These are phyloP conservation scores for Zaprionus lineosus DNA, from an alignment of 2,888 invertebrate genomes.

Conservation along the genomic window DNA sequence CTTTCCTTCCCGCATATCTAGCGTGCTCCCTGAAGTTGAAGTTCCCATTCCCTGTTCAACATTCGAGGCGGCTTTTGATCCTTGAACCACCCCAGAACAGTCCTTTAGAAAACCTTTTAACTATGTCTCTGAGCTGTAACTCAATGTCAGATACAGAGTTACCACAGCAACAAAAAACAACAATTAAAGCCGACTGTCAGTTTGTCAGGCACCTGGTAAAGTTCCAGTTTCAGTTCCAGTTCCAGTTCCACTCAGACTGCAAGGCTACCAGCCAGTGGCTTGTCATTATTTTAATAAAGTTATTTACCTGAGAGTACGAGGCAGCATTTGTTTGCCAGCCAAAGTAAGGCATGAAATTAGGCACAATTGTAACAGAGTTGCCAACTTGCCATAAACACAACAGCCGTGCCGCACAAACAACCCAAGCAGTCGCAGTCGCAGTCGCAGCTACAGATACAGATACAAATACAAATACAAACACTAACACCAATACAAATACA, in stretches of 20 bases:
- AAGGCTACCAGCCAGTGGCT: slow-evolving; percentile 34
- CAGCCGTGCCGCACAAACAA: slow-evolving; percentile 34
- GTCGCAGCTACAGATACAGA: too few species aligned
- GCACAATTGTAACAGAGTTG: slow-evolving; percentile 77
- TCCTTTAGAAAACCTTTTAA: too few species aligned
- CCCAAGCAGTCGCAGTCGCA: too few species aligned
- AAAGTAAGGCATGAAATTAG: slow-evolving; percentile 72
- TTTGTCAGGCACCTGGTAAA: slow-evolving; percentile 27
- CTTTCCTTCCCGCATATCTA: too few species aligned
- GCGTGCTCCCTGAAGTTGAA: too few species aligned
- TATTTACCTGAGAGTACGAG: slow-evolving; percentile 77
- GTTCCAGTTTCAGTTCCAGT: too few species aligned
- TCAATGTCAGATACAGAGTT: not conserved
- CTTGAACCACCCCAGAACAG: too few species aligned
- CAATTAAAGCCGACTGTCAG: slow-evolving; percentile 33
- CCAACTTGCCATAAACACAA: slow-evolving; percentile 73
- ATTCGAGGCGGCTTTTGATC: too few species aligned
- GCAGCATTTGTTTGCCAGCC: slow-evolving; percentile 73
- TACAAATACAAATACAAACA: slow-evolving; percentile 19
- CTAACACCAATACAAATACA: slow-evolving; percentile 8
- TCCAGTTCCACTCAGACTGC: slow-evolving; percentile 3
- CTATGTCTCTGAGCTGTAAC: not conserved
- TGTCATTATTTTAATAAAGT: slow-evolving; percentile 78
- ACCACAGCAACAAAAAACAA: not conserved
- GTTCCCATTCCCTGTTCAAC: too few species aligned